Evolutionary conservation across 2,888 invertebrate genomes (phyloP).

Genomic region (Sinopyrophorus schimmeli): DNA sequence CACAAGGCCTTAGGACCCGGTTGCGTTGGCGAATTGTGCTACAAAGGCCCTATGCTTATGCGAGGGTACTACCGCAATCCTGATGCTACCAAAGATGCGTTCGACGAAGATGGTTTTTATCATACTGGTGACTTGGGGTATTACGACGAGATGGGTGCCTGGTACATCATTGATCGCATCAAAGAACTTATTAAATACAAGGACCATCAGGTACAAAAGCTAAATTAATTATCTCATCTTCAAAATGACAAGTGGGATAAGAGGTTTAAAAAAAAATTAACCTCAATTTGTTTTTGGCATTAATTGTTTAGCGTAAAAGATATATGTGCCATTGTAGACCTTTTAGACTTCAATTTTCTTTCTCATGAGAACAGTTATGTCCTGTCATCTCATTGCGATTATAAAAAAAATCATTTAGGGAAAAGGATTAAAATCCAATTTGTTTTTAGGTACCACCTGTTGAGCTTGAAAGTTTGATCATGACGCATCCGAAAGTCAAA

Average conservation of each 20-base stretch:
- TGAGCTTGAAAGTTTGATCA: conserved; percentile 81
- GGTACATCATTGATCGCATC: conserved; percentile 78
- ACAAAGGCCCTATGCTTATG: conserved; percentile 66
- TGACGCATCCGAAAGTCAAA: conserved; percentile 70
- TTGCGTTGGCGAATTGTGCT: conserved; percentile 75
- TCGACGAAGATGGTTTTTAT: conserved; percentile 75
- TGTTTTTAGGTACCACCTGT: conserved; percentile 61
- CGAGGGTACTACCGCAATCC: conserved; percentile 75
- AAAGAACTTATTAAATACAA: conserved; percentile 90
- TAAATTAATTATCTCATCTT: no score
- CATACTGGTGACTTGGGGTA: conserved; percentile 80
- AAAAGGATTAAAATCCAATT: no score
- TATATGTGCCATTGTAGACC: no score
- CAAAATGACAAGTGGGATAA: no score
- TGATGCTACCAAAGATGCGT: conserved; percentile 62
- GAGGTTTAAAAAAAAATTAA: no score
- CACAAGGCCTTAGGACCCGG: conserved; percentile 62
- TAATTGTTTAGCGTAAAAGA: no score
- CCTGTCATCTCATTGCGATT: no score
- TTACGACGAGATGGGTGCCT: conserved; percentile 72
- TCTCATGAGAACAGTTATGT: no score
- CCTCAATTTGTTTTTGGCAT: no score
- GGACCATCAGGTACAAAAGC: conserved; percentile 77
- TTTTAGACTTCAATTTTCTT: no score
- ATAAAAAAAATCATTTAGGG: no score